A percentile compares a stretch with the other conserved stretches of the same genome.
These are phyloP conservation scores for Helogale parvula DNA, from an alignment of 2,113 vertebrate species.

Conservation along the genomic window DNA sequence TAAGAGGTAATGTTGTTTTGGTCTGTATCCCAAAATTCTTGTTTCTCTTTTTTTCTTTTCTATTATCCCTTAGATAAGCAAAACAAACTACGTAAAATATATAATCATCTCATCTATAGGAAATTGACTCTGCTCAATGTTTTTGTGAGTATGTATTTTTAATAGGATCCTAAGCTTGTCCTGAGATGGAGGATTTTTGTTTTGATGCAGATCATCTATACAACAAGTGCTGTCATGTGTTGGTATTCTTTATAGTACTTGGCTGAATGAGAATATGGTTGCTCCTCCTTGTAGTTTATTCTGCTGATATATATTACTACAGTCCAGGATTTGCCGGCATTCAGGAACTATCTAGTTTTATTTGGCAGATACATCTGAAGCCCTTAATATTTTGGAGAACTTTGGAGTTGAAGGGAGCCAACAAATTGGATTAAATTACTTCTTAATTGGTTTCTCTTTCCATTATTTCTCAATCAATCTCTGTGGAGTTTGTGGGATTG, in stretches of 20 bases:
- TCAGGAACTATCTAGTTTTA: not conserved
- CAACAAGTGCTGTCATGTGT: not conserved
- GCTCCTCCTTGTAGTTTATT: not conserved
- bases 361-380: not conserved
- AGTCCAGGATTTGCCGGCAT: not conserved
- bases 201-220: not conserved
- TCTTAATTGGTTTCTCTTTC: not conserved
- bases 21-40: not conserved
- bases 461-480: not conserved
- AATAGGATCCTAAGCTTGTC: not conserved
- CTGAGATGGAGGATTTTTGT: not conserved
- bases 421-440: not conserved
- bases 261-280: not conserved
- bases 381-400: not conserved
- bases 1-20: not conserved
- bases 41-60: not conserved
- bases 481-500: not conserved
- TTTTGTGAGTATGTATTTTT: not conserved
- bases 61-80: not conserved
- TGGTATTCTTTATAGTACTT: not conserved
- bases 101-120: not conserved
- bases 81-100: not conserved
- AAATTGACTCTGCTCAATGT: not conserved
- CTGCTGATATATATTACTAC: slow-evolving; percentile 16
- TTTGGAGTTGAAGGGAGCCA: slow-evolving; percentile 2